Evolutionary conservation across 2,113 vertebrate genomes (phyloP).

Genomic region (Hemichromis elongatus): DNA sequence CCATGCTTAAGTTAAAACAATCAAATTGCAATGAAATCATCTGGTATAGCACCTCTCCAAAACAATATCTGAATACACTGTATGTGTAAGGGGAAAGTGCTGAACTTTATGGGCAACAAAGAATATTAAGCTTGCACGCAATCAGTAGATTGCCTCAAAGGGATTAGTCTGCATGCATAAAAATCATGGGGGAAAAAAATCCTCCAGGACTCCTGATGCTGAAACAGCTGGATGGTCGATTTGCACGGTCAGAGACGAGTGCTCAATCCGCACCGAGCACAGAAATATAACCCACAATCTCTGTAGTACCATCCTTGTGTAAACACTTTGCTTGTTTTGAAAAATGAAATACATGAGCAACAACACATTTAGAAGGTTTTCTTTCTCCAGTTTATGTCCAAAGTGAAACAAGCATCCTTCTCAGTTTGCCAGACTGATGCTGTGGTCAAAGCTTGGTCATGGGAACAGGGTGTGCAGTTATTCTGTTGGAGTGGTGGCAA

Average conservation of each 20-base stretch:
- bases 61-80: background rate
- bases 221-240: slow-evolving; percentile 33
- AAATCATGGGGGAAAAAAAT: background rate
- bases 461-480: slow-evolving; percentile 41
- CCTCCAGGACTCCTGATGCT: slow-evolving; percentile 27
- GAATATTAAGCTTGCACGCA: slow-evolving; percentile 1
- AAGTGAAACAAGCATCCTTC: slow-evolving; percentile 10
- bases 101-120: background rate
- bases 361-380: slow-evolving; percentile 36
- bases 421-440: slow-evolving; percentile 18
- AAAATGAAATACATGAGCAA: slow-evolving; percentile 32
- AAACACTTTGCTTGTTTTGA: slow-evolving; percentile 53
- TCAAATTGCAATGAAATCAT: background rate
- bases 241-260: slow-evolving; percentile 6
- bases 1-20: background rate
- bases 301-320: slow-evolving; percentile 20
- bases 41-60: background rate
- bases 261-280: slow-evolving; percentile 14
- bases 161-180: slow-evolving; percentile 47
- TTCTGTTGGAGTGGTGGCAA: slow-evolving; percentile 71
- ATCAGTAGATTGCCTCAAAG: slow-evolving; percentile 9
- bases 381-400: slow-evolving; percentile 26
- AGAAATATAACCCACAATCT: slow-evolving; percentile 26
- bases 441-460: slow-evolving; percentile 21
- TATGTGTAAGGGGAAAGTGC: background rate